Evolutionary conservation across 2,888 invertebrate genomes (phyloP), one percentile per base, ranked within the genome.

Genomic region (Drosophila sordidula): DNA sequence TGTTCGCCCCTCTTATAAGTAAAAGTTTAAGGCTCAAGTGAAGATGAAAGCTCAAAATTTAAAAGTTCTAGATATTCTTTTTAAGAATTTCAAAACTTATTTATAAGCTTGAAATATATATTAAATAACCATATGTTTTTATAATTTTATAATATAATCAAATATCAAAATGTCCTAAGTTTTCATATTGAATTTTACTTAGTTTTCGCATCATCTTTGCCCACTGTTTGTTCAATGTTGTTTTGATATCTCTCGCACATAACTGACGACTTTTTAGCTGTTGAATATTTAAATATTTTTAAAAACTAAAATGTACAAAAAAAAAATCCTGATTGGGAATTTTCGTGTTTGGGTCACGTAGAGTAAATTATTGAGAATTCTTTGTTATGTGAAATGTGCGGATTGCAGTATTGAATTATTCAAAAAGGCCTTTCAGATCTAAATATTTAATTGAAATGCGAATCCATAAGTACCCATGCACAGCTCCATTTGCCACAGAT

Each of bases 381-480:
- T 65, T 62, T 50, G 87, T 56, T 74, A 59, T 64, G 67, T 57
- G 75, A 70, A 80, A 63, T 75, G 70, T 75, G 70, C 45, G 61
- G 80, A 78, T 73, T 75, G 64, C 26, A 18, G 44, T 55, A 51
- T 63, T 83, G 71, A 83, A 83, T 84, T 84, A 83, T 84, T 83
- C 64, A 70, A 69, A 71, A 57, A 56, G 52, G 63, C 50, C 47
- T 61, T 44, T 36, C 22, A 45, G 42, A 50, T 59, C 26, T 47
- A 70, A 80, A 83, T 84, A 84, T 87, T 87, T 76, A 80, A 87
- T 76, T 80, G 81, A 64, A 59, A 55, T 63, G 46, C 36, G 39
- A 39, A 51, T 62, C 36, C 54, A 25, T 5, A 46, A 34, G 49
- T 49, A 29, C 29, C 25, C 25, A 22, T n/a, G 29, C 25, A 25